A percentile compares a stretch with the other conserved stretches of the same genome.
phyloP scores from a whole-genome alignment of 2,797 vertebrate species.

The Steatocranus sp. region DNA sequence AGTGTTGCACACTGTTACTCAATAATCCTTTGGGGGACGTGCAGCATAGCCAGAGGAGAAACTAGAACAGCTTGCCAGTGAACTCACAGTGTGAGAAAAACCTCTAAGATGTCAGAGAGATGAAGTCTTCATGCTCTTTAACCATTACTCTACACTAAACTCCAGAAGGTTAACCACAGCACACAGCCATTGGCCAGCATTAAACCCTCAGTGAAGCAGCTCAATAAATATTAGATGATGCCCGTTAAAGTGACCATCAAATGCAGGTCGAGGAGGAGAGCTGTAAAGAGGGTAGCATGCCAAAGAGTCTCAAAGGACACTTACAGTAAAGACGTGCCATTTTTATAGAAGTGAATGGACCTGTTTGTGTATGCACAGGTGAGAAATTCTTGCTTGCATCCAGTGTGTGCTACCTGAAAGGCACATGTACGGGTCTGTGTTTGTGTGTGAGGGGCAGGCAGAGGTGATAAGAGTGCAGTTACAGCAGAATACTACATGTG shows the following conservation, averaged over 20 bases:
- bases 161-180: constrained; percentile 54
- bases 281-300: constrained; percentile 47
- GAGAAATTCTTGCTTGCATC: not conserved
- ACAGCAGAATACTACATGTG: constrained; percentile 45
- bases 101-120: constrained; percentile 14
- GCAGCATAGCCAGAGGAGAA: not conserved
- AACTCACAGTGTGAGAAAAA: constrained; percentile 4
- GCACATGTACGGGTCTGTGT: not conserved
- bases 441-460: not conserved
- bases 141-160: constrained; percentile 19
- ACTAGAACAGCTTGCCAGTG: not conserved
- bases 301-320: constrained; percentile 63
- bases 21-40: not conserved
- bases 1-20: not conserved
- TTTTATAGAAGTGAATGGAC: not conserved
- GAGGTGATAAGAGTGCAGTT: constrained; percentile 45
- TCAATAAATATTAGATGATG: constrained; percentile 71
- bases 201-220: constrained; percentile 40
- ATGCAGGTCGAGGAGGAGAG: constrained; percentile 39
- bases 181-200: constrained; percentile 27
- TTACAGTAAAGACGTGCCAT: constrained; percentile 14
- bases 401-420: not conserved
- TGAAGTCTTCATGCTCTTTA: constrained; percentile 15
- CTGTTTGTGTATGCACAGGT: not conserved
- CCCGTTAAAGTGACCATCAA: constrained; percentile 71